These are phyloP conservation scores for Shargacucullia verbasci DNA, from an alignment of 2,888 invertebrate species.

Conservation along the genomic window DNA sequence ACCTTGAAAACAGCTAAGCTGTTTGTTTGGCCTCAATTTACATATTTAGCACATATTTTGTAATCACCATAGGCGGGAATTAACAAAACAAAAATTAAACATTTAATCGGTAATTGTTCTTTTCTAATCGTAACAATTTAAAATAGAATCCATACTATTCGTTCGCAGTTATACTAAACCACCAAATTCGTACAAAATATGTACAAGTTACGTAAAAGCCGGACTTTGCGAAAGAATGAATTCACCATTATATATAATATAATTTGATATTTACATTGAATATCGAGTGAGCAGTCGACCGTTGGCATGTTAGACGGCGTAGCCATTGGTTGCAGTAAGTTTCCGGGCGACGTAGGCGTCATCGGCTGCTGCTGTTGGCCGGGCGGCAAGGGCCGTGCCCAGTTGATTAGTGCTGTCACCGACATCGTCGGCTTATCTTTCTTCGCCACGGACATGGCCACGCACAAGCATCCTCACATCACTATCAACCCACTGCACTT, in stretches of 20 bases:
- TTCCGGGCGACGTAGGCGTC: conserved; percentile 66
- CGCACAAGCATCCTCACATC: conserved; percentile 86
- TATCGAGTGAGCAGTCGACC: conserved; percentile 83
- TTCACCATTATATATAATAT: conserved; percentile 19
- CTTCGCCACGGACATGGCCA: conserved; percentile 92
- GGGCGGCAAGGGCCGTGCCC: conserved; percentile 88
- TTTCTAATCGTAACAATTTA: neutral
- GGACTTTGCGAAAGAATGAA: conserved; percentile 8
- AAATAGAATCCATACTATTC: too few relatives aligned
- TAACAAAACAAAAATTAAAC: conserved; percentile 6
- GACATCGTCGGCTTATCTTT: conserved; percentile 96
- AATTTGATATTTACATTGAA: conserved; percentile 82
- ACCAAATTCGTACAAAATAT: neutral
- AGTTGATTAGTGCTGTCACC: conserved; percentile 94
- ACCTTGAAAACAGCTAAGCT: conserved; percentile 42
- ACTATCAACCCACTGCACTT: conserved; percentile 78
- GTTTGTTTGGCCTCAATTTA: conserved; percentile 39
- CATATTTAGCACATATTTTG: conserved; percentile 36
- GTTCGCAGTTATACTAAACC: too few relatives aligned
- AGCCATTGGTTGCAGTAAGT: conserved; percentile 60
- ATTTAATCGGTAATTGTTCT: too few relatives aligned
- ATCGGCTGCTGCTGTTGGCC: conserved; percentile 77
- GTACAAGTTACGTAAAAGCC: conserved; percentile 16
- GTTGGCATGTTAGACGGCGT: conserved; percentile 74
- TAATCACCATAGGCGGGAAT: conserved; percentile 13